Percentiles rank a stretch among this genome's conserved stretches.
phyloP scores from a whole-genome alignment of 2,888 invertebrate species.

The Hypomecis atomaria region DNA sequence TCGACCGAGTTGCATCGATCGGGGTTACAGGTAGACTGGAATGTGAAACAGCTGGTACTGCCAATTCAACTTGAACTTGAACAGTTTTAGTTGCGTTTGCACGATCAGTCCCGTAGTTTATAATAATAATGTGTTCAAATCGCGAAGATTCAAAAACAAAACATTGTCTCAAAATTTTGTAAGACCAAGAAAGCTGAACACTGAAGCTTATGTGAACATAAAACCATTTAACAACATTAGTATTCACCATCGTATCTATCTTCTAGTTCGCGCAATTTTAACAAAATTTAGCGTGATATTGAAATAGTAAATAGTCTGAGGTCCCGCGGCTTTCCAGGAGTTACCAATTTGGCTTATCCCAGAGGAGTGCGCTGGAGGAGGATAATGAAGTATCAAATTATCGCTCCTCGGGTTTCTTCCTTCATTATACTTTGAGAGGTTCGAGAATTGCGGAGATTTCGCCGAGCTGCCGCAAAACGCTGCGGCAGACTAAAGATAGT shows the following conservation, averaged over 20 bases:
- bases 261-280: background rate
- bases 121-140: too few species aligned
- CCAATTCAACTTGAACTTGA: too few species aligned
- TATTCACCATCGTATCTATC: background rate
- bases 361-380: background rate
- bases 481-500: too few species aligned
- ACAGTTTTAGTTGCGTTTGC: too few species aligned
- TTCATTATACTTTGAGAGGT: conserved; percentile 4
- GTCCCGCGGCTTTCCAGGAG: conserved; percentile 4
- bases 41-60: too few species aligned
- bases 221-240: background rate
- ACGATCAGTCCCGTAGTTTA: too few species aligned
- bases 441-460: background rate
- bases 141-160: too few species aligned
- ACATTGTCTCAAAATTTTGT: too few species aligned
- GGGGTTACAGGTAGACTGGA: too few species aligned
- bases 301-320: conserved; percentile 9
- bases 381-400: conserved; percentile 13
- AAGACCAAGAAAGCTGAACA: too few species aligned
- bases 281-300: background rate
- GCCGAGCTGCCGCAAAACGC: too few species aligned
- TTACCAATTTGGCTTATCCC: conserved; percentile 13
- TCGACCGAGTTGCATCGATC: too few species aligned
- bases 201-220: background rate
- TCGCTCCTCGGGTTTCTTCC: conserved; percentile 5